Evolutionary conservation across 2,113 vertebrate species (phyloP), one percentile per base, ranked within the genome.

Genomic region (Cebus imitator): DNA sequence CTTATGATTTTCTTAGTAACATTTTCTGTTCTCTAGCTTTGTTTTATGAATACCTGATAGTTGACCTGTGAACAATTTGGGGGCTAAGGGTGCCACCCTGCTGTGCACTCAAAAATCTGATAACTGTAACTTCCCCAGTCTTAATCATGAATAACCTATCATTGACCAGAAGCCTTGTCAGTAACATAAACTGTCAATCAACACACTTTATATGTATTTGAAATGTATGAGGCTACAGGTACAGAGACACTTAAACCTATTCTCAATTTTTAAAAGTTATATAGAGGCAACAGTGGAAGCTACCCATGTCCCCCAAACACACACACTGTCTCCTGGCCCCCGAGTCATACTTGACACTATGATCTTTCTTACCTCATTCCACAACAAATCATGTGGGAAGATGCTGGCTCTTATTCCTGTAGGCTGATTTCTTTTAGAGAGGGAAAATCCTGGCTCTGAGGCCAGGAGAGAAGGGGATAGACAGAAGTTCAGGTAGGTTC

Each of bases 301-400:
- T 8, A n/a, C 4, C 17, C 45, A 83, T 23, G 35, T 35, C 21
- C 6, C 35, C 10, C 27, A 72, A 61, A 32, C 27, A 84, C 11
- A 32, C 13, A 48, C 25, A 25, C 17, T 12, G 2, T 73, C 16
- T 64, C 30, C 0, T 80, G 45, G 35, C 3, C 37, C 23, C 30
- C n/a, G 0, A 55, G 16, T 27, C 40, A 83, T 0, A 43, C 4
- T 32, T 76, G 10, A 5, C 12, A 14, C 0, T 30, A 25, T 8
- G 30, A 45, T 92, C 78, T 72, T 25, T 45, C n/a, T 58, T 50
- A 16, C 4, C 30, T 57, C 7, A 30, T 8, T 57, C 8, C 21
- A 58, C 12, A n/a, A 64, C 3, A 43, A 80, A 72, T 40, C 58
- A 32, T 0, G 0, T 32, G 25, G 70, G 45, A 23, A 7, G 5